Evolutionary conservation across 2,888 invertebrate genomes (phyloP).

Genomic region (Xylota segnis): DNA sequence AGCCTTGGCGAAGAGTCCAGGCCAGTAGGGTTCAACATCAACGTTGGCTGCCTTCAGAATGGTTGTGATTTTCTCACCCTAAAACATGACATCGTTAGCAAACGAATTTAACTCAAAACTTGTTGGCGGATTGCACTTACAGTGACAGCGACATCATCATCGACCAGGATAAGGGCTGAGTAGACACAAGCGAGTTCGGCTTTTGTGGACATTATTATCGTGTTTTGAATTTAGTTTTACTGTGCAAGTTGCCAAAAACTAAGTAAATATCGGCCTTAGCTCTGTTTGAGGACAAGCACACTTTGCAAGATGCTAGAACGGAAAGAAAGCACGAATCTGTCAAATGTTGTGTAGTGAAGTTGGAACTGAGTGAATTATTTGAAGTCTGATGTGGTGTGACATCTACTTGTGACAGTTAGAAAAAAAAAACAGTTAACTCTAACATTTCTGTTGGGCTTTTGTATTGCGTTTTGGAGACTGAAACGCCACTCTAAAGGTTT

Average conservation of each 20-base stretch:
- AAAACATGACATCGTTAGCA: too few species aligned
- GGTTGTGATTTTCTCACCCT: slow-evolving; percentile 98
- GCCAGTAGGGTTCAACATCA: slow-evolving; percentile 99
- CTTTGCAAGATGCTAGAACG: slow-evolving; percentile 85
- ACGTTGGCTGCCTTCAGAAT: slow-evolving; percentile 98
- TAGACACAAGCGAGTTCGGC: slow-evolving; percentile 99
- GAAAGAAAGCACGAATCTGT: slow-evolving; percentile 85
- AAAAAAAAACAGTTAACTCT: too few species aligned
- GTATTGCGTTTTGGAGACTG: too few species aligned
- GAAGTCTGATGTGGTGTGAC: too few species aligned
- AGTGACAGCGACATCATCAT: slow-evolving; percentile 98
- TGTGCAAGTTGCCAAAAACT: slow-evolving; percentile 94
- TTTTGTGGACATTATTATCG: slow-evolving; percentile 89
- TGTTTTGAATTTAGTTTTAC: slow-evolving; percentile 79
- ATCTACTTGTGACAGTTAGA: too few species aligned
- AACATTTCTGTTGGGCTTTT: too few species aligned
- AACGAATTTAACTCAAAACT: too few species aligned
- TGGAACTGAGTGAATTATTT: slow-evolving; percentile 42
- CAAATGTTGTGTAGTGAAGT: slow-evolving; percentile 77
- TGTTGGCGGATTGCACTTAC: slow-evolving; percentile 94
- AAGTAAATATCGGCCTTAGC: slow-evolving; percentile 92
- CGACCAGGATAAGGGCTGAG: slow-evolving; percentile 96
- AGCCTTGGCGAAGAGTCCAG: slow-evolving; percentile 98
- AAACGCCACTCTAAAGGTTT: too few species aligned
- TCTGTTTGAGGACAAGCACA: slow-evolving; percentile 95